These are phyloP conservation scores for Microtus ochrogaster DNA, from an alignment of 2,113 vertebrate species.

Conservation along the genomic window DNA sequence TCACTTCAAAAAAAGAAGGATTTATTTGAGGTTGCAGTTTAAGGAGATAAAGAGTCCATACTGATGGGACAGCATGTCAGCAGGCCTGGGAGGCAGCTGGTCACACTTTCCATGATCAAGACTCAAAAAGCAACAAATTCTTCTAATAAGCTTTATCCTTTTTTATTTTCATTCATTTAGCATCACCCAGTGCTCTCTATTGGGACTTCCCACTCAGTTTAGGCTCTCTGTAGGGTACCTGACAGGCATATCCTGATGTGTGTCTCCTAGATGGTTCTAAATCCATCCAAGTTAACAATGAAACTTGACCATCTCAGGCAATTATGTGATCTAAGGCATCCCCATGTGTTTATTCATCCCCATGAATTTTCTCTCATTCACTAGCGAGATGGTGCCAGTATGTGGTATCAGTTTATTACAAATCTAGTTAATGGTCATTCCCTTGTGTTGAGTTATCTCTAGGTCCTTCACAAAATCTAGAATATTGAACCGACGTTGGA, in stretches of 20 bases:
- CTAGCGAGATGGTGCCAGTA: background rate
- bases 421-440: background rate
- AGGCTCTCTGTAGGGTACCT: background rate
- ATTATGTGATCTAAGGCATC: background rate
- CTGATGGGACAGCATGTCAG: no score
- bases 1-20: background rate
- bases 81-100: background rate
- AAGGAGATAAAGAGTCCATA: background rate
- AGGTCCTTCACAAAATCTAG: background rate
- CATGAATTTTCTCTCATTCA: background rate
- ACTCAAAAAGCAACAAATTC: background rate
- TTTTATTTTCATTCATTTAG: background rate
- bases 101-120: background rate
- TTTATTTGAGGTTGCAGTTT: background rate
- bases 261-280: background rate
- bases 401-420: background rate
- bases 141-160: no score
- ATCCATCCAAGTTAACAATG: background rate
- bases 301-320: background rate
- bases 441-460: background rate
- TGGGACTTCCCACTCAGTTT: background rate
- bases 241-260: background rate
- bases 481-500: background rate
- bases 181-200: background rate
- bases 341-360: background rate